A percentile compares a stretch with the other conserved stretches of the same genome.
These are phyloP conservation scores for Hepsetus odoe DNA, from an alignment of 2,113 vertebrate genomes.

Conservation along the genomic window DNA sequence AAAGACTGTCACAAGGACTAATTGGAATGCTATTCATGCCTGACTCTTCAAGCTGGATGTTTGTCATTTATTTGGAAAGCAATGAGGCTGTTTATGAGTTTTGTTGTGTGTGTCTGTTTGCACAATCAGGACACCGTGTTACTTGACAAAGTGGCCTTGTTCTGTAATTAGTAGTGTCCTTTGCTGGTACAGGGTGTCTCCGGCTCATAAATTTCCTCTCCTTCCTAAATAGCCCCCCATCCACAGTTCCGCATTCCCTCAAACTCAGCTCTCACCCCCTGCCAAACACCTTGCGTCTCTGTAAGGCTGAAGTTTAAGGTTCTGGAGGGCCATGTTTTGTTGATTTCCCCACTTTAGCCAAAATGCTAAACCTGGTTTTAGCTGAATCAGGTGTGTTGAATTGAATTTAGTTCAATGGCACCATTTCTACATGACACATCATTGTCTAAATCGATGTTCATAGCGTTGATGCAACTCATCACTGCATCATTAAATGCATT, in stretches of 20 bases:
- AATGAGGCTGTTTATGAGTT: constrained; percentile 11
- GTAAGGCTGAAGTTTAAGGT: background rate
- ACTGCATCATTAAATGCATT: too few species aligned
- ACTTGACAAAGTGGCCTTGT: constrained; percentile 22
- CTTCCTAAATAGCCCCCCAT: constrained; percentile 69
- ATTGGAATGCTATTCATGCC: background rate
- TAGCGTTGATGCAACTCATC: too few species aligned
- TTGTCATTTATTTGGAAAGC: background rate
- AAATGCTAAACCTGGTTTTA: background rate
- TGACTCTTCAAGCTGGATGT: background rate
- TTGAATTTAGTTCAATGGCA: background rate
- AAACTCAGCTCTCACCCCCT: constrained; percentile 1
- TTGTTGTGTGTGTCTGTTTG: background rate
- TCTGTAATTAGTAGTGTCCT: constrained; percentile 44
- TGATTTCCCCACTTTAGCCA: background rate
- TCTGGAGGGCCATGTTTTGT: background rate
- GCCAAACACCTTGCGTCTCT: constrained; percentile 23
- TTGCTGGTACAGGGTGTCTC: constrained; percentile 49
- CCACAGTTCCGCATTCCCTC: constrained; percentile 34
- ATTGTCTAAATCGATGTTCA: too few species aligned
- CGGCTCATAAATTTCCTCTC: constrained; percentile 68
- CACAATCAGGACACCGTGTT: constrained; percentile 28
- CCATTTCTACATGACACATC: too few species aligned
- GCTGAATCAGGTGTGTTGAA: background rate
- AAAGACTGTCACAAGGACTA: background rate